These are phyloP conservation scores for Hippoglossus hippoglossus DNA, from an alignment of 2,797 vertebrate species.

Conservation along the genomic window DNA sequence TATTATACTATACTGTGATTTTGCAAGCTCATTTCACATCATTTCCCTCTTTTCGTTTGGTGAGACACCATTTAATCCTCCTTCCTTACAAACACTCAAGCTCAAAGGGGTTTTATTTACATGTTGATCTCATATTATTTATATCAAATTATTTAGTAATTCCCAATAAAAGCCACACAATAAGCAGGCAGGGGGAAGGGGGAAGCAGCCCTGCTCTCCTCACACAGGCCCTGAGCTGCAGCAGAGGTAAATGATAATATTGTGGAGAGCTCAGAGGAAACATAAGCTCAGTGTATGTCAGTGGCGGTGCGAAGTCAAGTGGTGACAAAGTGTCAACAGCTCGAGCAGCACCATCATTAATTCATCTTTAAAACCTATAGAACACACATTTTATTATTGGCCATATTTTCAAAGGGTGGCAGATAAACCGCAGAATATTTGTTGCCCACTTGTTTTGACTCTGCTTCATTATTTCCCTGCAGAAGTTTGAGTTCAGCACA, in stretches of 20 bases:
- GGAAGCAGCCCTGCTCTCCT: neutral
- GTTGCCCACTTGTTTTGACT: too few relatives aligned
- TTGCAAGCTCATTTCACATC: constrained; percentile 33
- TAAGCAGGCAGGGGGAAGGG: too few relatives aligned
- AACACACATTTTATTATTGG: too few relatives aligned
- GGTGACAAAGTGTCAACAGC: constrained; percentile 52
- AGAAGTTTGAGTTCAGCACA: too few relatives aligned
- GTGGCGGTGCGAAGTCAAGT: constrained; percentile 51
- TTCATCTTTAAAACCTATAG: neutral
- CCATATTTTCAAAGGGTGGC: too few relatives aligned
- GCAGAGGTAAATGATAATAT: constrained; percentile 27
- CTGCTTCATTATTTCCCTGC: too few relatives aligned
- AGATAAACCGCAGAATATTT: too few relatives aligned
- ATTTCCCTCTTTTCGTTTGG: constrained; percentile 61
- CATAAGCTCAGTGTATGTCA: constrained; percentile 47
- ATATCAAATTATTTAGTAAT: too few relatives aligned
- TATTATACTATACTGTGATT: constrained; percentile 5
- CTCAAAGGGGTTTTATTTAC: constrained; percentile 7
- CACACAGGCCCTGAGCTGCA: neutral
- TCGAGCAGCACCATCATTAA: constrained; percentile 9
- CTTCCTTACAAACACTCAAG: constrained; percentile 13
- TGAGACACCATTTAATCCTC: constrained; percentile 35
- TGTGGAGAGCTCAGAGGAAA: constrained; percentile 38
- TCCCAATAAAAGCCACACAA: neutral
- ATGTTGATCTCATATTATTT: neutral